phyloP scores from a whole-genome alignment of 2,113 vertebrate species.

The Eulemur macaco region DNA sequence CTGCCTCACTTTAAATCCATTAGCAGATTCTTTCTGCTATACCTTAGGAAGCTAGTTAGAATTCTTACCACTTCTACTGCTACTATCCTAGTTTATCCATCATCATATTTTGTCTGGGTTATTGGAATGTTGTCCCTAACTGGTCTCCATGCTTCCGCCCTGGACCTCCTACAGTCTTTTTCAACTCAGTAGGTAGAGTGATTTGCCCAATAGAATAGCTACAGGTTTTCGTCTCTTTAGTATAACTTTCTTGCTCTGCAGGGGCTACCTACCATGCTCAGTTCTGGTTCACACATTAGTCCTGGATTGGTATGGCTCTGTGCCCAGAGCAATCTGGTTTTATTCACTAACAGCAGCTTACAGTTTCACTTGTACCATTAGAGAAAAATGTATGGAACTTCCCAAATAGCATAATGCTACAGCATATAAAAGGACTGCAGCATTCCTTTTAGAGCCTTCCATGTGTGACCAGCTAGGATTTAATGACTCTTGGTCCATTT shows the following conservation, averaged over 20 bases:
- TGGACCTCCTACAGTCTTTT: background rate
- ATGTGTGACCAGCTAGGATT: background rate
- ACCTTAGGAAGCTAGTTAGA: background rate
- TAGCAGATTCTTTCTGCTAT: background rate
- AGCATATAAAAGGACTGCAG: background rate
- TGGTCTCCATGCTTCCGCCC: background rate
- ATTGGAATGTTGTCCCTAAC: background rate
- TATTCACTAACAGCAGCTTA: conserved; percentile 68
- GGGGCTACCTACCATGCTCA: conserved; percentile 32
- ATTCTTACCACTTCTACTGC: background rate
- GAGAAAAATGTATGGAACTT: conserved; percentile 63
- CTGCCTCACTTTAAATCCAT: background rate
- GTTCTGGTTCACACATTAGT: conserved; percentile 66
- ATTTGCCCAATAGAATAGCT: background rate
- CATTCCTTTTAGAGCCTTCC: conserved; percentile 33
- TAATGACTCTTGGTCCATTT: background rate
- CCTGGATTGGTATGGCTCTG: conserved; percentile 44
- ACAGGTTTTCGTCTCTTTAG: background rate
- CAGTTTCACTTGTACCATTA: conserved; percentile 68
- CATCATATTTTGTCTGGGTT: background rate
- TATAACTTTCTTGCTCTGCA: background rate
- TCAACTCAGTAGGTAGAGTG: background rate
- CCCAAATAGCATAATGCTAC: background rate
- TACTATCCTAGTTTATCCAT: background rate
- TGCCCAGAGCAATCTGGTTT: conserved; percentile 73